Evolutionary conservation across 2,888 invertebrate species (phyloP), one percentile per base, ranked within the genome.

Genomic region (Stegophylla sp.): DNA sequence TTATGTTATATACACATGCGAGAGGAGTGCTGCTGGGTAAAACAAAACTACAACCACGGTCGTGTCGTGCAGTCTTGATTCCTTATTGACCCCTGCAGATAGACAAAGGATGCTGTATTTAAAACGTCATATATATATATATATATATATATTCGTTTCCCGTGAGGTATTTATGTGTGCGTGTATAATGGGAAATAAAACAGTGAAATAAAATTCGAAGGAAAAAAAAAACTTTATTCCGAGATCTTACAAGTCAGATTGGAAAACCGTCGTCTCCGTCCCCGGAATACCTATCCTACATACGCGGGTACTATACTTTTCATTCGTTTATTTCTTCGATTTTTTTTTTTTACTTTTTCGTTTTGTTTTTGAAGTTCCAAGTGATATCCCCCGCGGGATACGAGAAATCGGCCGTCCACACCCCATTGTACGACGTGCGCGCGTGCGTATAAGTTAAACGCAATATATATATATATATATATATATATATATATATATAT

Each of bases 241-340:
- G 51, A 75, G 75, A 75, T 75, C 64, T 41, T 41, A n/a, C n/a
- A n/a, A 75, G n/a, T 75, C 64, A 51, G 75, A 75, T 75, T 64
- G 34, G 59, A 59, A 13, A 56, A 43, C 43, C 56, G 23, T 51
- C 43, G 23, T 17, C 13, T 26, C 43, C 56, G 23, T 51, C 43
- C 43, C 26, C 13, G 15, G n/a, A n/a, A n/a, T n/a, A n/a, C n/a
- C n/a, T n/a, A n/a, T n/a, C n/a, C n/a, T n/a, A n/a, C n/a, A n/a
- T n/a, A n/a, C n/a, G n/a, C n/a, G n/a, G n/a, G n/a, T n/a, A n/a
- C n/a, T n/a, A n/a, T n/a, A n/a, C n/a, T n/a, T n/a, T n/a, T n/a
- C n/a, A n/a, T n/a, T n/a, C n/a, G n/a, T n/a, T n/a, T n/a, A n/a
- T n/a, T n/a, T n/a, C n/a, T n/a, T n/a, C n/a, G 43, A 34, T 17